phyloP scores from a whole-genome alignment of 2,888 invertebrate genomes.

The Agrypnus murinus region DNA sequence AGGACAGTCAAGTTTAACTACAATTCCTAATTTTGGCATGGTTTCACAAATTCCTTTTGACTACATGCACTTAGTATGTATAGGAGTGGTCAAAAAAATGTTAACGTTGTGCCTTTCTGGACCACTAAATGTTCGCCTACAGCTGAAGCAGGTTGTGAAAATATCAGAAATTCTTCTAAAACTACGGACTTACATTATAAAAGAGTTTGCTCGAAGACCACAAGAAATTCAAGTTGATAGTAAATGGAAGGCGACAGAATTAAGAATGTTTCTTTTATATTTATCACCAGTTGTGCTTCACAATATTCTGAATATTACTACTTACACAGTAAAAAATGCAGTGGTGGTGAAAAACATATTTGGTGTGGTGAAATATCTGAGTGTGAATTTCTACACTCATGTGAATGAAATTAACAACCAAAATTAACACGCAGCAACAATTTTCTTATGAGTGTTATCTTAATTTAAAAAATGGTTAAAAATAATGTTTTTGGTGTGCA shows the following conservation, averaged over 20 bases:
- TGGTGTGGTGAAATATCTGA: too few relatives aligned
- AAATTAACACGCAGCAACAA: too few relatives aligned
- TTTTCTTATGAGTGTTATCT: too few relatives aligned
- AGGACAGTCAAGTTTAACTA: constrained; percentile 15
- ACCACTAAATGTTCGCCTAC: background rate
- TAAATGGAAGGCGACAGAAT: constrained; percentile 52
- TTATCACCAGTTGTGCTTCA: constrained; percentile 43
- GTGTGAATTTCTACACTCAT: too few relatives aligned
- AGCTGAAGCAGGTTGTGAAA: background rate
- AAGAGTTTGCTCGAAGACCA: constrained; percentile 49
- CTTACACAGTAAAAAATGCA: too few relatives aligned
- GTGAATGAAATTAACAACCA: too few relatives aligned
- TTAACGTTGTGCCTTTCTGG: constrained; percentile 34
- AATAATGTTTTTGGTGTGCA: too few relatives aligned
- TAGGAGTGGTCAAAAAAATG: constrained; percentile 42
- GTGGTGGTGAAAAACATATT: too few relatives aligned
- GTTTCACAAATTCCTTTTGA: constrained; percentile 36
- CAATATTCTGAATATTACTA: background rate
- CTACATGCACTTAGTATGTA: constrained; percentile 46
- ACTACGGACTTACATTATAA: constrained; percentile 28
- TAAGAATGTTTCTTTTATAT: constrained; percentile 47
- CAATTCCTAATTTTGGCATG: constrained; percentile 26
- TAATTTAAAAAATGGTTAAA: too few relatives aligned
- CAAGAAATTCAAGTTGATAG: constrained; percentile 39
- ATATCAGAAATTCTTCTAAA: background rate